Evolutionary conservation across 2,797 vertebrate species (phyloP).

Genomic region (Chelidonichthys spinosus): DNA sequence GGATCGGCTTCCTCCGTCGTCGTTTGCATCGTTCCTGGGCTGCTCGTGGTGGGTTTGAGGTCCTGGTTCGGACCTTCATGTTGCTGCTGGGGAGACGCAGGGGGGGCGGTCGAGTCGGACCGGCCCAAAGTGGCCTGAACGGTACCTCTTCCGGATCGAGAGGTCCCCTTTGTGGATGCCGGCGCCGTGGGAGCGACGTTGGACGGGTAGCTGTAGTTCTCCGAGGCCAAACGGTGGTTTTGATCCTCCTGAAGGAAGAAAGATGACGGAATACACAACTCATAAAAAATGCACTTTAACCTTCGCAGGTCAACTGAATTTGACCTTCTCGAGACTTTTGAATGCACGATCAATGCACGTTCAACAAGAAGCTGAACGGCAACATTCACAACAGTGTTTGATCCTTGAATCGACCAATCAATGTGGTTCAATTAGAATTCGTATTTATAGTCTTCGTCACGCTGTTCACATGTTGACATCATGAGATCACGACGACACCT

Average conservation of each 20-base stretch:
- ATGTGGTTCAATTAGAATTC: too few relatives aligned
- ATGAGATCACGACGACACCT: too few relatives aligned
- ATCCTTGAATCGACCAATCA: too few relatives aligned
- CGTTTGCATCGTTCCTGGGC: background rate
- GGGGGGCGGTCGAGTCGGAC: background rate
- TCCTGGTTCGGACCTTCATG: background rate
- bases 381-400: too few relatives aligned
- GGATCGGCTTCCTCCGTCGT: constrained; percentile 3
- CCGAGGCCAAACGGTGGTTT: background rate
- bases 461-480: too few relatives aligned
- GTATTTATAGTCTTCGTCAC: too few relatives aligned
- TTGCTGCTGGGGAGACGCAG: background rate
- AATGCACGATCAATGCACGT: too few relatives aligned
- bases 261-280: background rate
- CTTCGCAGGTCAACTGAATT: too few relatives aligned
- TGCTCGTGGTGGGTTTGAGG: background rate
- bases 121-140: background rate
- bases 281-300: too few relatives aligned
- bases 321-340: too few relatives aligned
- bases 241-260: constrained; percentile 31
- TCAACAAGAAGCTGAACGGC: too few relatives aligned
- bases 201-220: constrained; percentile 25
- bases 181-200: background rate
- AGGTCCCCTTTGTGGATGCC: constrained; percentile 13
- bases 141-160: constrained; percentile 27